Base-by-base conservation (phyloP, 2,113 vertebrate genomes). In the Lophius piscatorius region DNA sequence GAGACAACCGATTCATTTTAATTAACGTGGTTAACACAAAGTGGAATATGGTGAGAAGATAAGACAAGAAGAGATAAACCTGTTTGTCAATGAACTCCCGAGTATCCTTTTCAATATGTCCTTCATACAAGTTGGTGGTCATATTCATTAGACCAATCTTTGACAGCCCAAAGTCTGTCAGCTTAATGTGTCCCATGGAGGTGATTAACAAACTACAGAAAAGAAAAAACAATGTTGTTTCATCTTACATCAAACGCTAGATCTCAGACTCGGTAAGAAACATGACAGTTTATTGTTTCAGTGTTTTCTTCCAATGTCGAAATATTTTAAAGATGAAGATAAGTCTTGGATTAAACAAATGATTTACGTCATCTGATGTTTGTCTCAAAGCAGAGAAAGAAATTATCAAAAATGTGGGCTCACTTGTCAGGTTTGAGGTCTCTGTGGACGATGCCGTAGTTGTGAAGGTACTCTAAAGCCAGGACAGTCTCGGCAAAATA, bases 371-470 rank as follows among this genome's bases (percentile, higher is more conserved):
- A 42, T 17, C 60, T 14, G 7, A 11, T 17, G 1, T 38, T 45
- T 46, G 36, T 35, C 14, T 44, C 4, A 61, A 54, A 56, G 17
- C 9, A 46, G 22, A 56, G 18, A 38, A 0, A 12, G 4, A 24
- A 44, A 29, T 20, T 44, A 40, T 65, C 5, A 10, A 29, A 61
- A 33, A 55, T 57, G 12, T 14, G 31, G 13, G 74, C 94, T 91
- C 80, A 98, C 96, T 98, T 98, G 93, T 98, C 96, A 0, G 96
- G 96, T 89, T 98, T 98, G 76, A 98, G 96, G 83, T 98, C 96
- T 9, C 96, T 82, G 89, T 98, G 96, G 45, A 98, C 96, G 0
- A 98, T 95, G 80, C 96, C 96, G 0, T 98, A 98, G 88, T 95
- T 98, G 87, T 98, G 96, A 24, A 98, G 91, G 52, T 98, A 98